These are phyloP conservation scores for Mythimna loreyi DNA, from an alignment of 2,888 invertebrate species.

Conservation along the genomic window DNA sequence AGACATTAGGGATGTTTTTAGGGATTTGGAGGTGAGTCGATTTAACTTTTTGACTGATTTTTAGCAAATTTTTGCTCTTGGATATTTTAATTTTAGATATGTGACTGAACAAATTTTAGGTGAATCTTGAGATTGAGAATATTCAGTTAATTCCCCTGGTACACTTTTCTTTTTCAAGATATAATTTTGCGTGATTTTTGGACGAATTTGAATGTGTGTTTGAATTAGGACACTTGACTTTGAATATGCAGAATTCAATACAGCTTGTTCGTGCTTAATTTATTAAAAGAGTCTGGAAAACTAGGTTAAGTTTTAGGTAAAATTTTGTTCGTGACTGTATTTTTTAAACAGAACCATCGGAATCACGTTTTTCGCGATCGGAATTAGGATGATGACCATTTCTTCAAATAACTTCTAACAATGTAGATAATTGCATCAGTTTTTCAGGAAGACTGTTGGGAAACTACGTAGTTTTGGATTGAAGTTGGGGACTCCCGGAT, in stretches of 20 bases:
- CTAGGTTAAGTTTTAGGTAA: not conserved
- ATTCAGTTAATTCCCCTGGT: too few relatives aligned
- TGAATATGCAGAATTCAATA: not conserved
- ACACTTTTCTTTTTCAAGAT: too few relatives aligned
- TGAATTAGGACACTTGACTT: not conserved
- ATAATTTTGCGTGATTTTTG: too few relatives aligned
- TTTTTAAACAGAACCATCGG: not conserved
- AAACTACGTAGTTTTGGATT: not conserved
- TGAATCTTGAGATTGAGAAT: too few relatives aligned
- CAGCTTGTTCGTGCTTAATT: not conserved
- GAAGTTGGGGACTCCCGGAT: too few relatives aligned
- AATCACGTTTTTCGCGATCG: not conserved
- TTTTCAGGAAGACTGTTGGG: slow-evolving; percentile 1
- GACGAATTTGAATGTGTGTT: too few relatives aligned
- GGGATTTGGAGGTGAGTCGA: slow-evolving; percentile 94
- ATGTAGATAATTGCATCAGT: not conserved
- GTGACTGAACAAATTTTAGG: not conserved
- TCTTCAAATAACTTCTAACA: slow-evolving; percentile 13
- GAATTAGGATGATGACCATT: slow-evolving; percentile 11
- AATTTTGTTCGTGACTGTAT: not conserved
- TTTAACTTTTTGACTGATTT: not conserved
- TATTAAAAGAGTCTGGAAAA: not conserved
- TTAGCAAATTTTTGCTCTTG: not conserved
- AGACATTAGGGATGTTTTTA: slow-evolving; percentile 96
- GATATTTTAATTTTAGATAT: too few relatives aligned